Evolutionary conservation across 1,140 invertebrate species (phyloP), one percentile per base, ranked within the genome.

Genomic region (Drosophila subpulchrella): DNA sequence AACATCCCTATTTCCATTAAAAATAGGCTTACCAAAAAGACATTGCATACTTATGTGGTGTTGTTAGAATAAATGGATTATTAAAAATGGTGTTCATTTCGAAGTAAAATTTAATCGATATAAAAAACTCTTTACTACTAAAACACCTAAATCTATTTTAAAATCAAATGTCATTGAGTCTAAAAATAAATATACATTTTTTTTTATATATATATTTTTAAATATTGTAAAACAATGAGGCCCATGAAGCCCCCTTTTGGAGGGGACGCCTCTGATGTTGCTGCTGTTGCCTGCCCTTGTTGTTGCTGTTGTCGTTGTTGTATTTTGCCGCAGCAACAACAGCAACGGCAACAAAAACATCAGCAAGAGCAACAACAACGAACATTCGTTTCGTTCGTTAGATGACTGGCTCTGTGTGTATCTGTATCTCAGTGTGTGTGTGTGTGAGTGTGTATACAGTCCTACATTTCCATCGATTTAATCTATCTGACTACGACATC

Each of bases 401-500:
- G 83, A 88, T 88, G 83, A 79, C 84, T 88, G 62, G 51, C 67
- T 61, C 66, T 68, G 72, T 61, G 41, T 60, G 63, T 77, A 50
- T 77, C 34, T 76, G 73, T 81, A 75, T 84, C 57, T 77, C 55
- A 36, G 51, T 63, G 46, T 66, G 42, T 73, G 42, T 73, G 66
- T 77, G 41, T 75, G 20, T 20, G 66, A 73, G 41, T 75, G 75
- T 81, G 71, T 85, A 88, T 83, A 83, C 83, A 88, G 83, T 88
- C 83, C 83, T 88, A 88, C 84, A 88, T 88, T 89, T 88, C 83
- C 83, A 88, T 88, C 83, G 83, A 88, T 88, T 88, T 88, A 88
- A 88, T 88, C 83, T 88, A 88, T 88, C 83, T 88, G 83, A 88
- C 83, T 88, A 88, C 83, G 83, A 89, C 83, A 88, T 88, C 83